Percentiles rank a stretch among this genome's conserved stretches.
Conservation (phyloP, 2,113 vertebrate species). For the Dissostichus mawsoni region DNA sequence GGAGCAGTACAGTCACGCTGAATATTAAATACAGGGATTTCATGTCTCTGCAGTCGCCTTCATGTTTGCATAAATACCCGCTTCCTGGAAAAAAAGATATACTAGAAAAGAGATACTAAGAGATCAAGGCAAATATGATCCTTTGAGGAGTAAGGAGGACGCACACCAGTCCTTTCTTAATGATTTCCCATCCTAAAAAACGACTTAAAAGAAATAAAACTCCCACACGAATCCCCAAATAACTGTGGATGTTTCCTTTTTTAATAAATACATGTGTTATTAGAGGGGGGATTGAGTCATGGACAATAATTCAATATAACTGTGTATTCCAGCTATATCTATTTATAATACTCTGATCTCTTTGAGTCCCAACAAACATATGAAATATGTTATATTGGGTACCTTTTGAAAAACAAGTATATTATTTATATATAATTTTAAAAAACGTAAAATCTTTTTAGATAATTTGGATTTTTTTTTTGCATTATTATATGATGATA, state of each 20-base stretch:
- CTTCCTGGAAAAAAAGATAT: not conserved
- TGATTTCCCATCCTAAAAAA: not conserved
- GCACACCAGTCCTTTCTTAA: not conserved
- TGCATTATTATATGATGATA: too few relatives aligned
- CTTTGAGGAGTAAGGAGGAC: slow-evolving; percentile 2
- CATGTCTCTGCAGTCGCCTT: not conserved
- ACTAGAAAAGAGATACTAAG: not conserved
- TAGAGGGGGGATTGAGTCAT: too few relatives aligned
- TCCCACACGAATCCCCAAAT: too few relatives aligned
- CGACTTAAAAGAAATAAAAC: too few relatives aligned
- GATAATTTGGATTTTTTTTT: too few relatives aligned
- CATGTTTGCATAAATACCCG: not conserved
- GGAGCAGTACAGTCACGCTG: not conserved
- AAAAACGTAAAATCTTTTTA: too few relatives aligned
- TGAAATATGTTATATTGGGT: too few relatives aligned
- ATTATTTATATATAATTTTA: too few relatives aligned
- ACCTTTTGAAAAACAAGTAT: too few relatives aligned
- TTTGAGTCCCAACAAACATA: not conserved
- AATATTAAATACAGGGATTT: not conserved
- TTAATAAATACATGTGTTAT: too few relatives aligned
- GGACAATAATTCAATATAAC: not conserved
- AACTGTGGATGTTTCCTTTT: too few relatives aligned
- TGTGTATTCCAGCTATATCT: not conserved
- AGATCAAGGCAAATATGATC: not conserved
- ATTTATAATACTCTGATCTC: not conserved